Base-by-base conservation (phyloP, 2,113 vertebrate genomes). In the Ondatra zibethicus region DNA sequence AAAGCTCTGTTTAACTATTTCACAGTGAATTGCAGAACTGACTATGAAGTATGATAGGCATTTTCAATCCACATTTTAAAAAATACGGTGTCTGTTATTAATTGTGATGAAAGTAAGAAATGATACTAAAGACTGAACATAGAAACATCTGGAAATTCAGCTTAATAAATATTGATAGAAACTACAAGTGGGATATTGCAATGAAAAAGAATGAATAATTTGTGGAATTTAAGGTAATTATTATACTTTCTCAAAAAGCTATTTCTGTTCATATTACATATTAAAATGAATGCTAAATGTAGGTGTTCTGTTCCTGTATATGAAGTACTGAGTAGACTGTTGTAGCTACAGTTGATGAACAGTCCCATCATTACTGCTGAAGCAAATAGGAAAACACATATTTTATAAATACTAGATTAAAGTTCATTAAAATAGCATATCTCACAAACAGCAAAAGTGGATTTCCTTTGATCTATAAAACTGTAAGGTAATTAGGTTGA, bases 1-100 rank as follows among this genome's bases (percentile, higher is more conserved):
- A 98, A 98, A 97, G 96, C 96, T 98, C 98, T 98, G 98, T 98
- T 98, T 98, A 98, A 98, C 97, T 97, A 42, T 97, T 97, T 98
- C 97, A 98, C 98, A 98, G 75, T 98, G 97, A 97, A 96, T 95
- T 96, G 63, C 33, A 95, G 92, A 81, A 89, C 95, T 0, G 17
- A 97, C 98, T 98, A 96, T 98, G 97, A 95, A 11, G 95, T 97
- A 84, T 63, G 70, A 96, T 97, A 97, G 97, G 97, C 97, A 95
- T 97, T 98, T 98, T 98, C 98, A 98, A 61, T 93, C 96, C 98
- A 94, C 78, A 52, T 90, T 98, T 98, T 93, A 92, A 78, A 94
- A 84, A 97, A 87, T 81, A n/a, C 77, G 39, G 8, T 77, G 73
- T 80, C 39, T 9, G 13, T 93, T 97, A 47, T 87, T 96, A 94